Evolutionary conservation across 2,797 vertebrate genomes (phyloP), one percentile per base, ranked within the genome.

Genomic region (Vireo griseus): DNA sequence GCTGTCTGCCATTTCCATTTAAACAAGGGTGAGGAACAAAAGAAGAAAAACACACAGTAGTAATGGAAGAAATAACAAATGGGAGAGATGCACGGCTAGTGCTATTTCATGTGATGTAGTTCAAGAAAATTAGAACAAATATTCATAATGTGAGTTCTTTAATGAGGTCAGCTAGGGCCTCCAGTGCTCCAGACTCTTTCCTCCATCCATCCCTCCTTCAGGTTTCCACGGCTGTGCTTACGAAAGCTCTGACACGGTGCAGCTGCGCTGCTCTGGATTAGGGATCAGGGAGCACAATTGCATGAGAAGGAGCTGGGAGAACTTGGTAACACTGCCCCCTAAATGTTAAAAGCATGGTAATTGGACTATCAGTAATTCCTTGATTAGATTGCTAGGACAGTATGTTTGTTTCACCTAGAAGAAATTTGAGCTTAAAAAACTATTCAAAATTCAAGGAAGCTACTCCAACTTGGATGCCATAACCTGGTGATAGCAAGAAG

Each of bases 61-160:
- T 6, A 72, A 77, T n/a, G 54, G 45, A 69, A 66, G 33, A 61
- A 75, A 39, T 50, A 80, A 76, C 10, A 47, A 4, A 20, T 25
- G 33, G 31, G 15, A 83, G 33, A 55, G 13, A 37, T 31, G n/a
- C 16, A 68, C 6, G 52, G 35, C 29, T 59, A 4, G 9, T 59
- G 45, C 11, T 75, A 35, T 61, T 86, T 71, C 73, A 78, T 26
- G 35, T 40, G 20, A n/a, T 5, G 4, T 18, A 22, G 8, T 44
- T 39, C 8, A 67, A 72, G 19, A 82, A 81, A 90, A 79, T 65
- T 20, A 86, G 40, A 90, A 85, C 7, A 54, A 87, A 33, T 69
- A 31, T 24, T 45, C 18, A 15, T 25, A 33, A 37, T 5, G 4
- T 9, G 10, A 51, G 6, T 63, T 78, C 47, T 24, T 48, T 72